Evolutionary conservation across 2,888 invertebrate species (phyloP).

Genomic region (Eulithis testata): DNA sequence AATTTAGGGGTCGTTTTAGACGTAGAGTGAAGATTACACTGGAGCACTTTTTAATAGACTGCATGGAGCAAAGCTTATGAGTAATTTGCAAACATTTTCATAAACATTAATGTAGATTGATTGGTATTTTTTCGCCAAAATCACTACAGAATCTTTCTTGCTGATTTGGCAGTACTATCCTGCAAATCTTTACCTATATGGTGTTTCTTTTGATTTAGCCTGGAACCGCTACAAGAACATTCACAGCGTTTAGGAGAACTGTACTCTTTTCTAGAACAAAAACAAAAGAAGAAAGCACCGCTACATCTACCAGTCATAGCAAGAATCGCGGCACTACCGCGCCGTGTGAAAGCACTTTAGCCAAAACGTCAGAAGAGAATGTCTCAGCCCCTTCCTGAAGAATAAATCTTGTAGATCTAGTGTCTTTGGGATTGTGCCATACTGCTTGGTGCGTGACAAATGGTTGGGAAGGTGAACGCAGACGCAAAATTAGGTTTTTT

Average conservation of each 20-base stretch:
- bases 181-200: no score
- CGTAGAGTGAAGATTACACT: neutral
- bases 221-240: no score
- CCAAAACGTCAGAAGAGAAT: slow-evolving; percentile 52
- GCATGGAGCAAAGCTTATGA: no score
- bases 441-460: slow-evolving; percentile 40
- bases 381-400: slow-evolving; percentile 60
- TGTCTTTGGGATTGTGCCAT: slow-evolving; percentile 48
- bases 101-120: no score
- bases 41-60: no score
- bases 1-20: slow-evolving; percentile 36
- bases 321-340: neutral
- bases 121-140: no score
- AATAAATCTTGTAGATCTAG: slow-evolving; percentile 71
- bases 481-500: slow-evolving; percentile 33
- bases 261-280: no score
- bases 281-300: no score
- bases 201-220: no score
- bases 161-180: no score
- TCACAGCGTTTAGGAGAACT: neutral
- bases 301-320: neutral
- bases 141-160: no score
- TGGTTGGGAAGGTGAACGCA: slow-evolving; percentile 34
- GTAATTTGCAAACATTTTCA: no score
- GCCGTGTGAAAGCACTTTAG: slow-evolving; percentile 14